Evolutionary conservation across 1,140 invertebrate species (phyloP), one percentile per base, ranked within the genome.

Genomic region (Lutraria rhynchaena): DNA sequence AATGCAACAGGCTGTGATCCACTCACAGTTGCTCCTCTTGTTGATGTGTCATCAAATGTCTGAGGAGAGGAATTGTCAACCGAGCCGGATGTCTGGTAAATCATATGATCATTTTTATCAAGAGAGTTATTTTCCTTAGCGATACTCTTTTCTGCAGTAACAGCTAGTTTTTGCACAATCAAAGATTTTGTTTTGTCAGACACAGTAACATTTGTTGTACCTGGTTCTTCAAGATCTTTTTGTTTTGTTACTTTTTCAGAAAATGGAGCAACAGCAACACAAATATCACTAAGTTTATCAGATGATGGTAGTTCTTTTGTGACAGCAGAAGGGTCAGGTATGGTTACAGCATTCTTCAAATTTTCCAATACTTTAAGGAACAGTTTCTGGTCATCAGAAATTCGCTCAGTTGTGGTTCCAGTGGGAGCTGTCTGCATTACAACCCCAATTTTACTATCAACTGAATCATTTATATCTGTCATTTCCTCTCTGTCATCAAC

Each of bases 351-450:
- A 33, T 70, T 69, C 44, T 80, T 80, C 15, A 80, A 57, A 60
- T 80, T 67, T 60, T 80, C 76, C 29, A 80, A 61, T 15, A 80
- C 76, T 80, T 80, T 80, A 7, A 80, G 65, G 55, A 80, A 80
- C 13, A 80, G 51, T 44, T 67, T 33, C 44, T 80, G 76, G 11
- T 80, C 76, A 58, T 70, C 76, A 17, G 65, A 70, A 22, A 57
- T 69, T 1, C n/a, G n/a, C 46, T 80, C 76, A 24, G n/a, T 24
- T 24, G 13, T 71, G 17, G 4, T 49, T 4, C 24, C 35, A 3
- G 37, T 1, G 37, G 1, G 4, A 7, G 35, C 7, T 35, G 15
- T 1, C 31, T 46, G 69, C 37, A 41, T 41, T 41, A 41, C 37
- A 41, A 41, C 37, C 5, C 15, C 15, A 15, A 41, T 41, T 7